Base-by-base conservation (phyloP, 2,113 vertebrate genomes). In the Azemiops feae region DNA sequence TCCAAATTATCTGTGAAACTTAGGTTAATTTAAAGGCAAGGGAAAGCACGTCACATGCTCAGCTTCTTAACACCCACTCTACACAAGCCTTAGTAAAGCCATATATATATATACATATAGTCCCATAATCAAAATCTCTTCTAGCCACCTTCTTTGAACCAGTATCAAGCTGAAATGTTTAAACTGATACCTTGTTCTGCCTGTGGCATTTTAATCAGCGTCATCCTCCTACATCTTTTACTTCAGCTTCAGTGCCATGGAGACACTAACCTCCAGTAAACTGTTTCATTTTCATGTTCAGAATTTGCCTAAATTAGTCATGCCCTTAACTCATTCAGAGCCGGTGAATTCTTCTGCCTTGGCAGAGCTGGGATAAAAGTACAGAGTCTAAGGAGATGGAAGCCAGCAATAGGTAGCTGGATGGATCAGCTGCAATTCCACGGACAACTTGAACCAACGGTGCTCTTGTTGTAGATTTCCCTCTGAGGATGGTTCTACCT, bases 121-220 rank as follows among this genome's bases (percentile, higher is more conserved):
- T 91, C 93, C 96, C 94, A 97, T 96, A 96, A 96, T 95, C 95
- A 97, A 96, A 95, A 90, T 93, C 93, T 91, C 94, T 91, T 96
- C 93, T 94, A 94, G 89, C 81, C 94, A 91, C 93, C 92, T 57
- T 96, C 96, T 91, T 96, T 94, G 97, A 95, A 96, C 95, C 95
- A 93, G 96, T 96, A 96, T 96, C 96, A 96, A 96, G 96, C 95
- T 96, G 95, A 97, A 97, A 92, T 95, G 97, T 96, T 97, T 97
- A 96, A 97, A 94, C 95, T 96, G 94, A 96, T 97, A 96, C 94
- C 97, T 96, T 81, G 89, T 96, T 93, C 96, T 96, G 96, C 96
- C 94, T 96, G 96, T 91, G 95, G 96, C 86, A 94, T 94, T 96
- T 96, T 96, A 97, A 96, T 97, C 97, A 97, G 96, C 92, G 93